Evolutionary conservation across 2,888 invertebrate species (phyloP).

Genomic region (Rutpela maculata): DNA sequence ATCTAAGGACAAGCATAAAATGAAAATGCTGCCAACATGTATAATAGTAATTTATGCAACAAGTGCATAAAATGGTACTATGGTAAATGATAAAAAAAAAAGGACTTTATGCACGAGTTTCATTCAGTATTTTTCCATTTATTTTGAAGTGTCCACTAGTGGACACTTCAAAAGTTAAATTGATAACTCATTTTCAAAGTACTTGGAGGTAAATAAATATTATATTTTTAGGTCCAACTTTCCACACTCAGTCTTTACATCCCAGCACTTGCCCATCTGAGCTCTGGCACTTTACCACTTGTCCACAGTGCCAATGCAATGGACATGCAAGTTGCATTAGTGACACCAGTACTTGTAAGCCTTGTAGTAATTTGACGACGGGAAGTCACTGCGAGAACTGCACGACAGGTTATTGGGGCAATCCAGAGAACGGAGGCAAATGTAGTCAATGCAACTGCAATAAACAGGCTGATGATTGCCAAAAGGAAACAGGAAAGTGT

Average conservation of each 20-base stretch:
- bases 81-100: no score
- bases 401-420: slow-evolving; percentile 91
- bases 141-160: no score
- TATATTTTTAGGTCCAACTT: slow-evolving; percentile 68
- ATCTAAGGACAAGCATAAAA: no score
- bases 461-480: slow-evolving; percentile 93
- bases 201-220: neutral
- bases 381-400: slow-evolving; percentile 93
- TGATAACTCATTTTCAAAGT: neutral
- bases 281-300: slow-evolving; percentile 96
- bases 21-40: no score
- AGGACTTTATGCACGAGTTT: no score
- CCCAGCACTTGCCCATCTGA: slow-evolving; percentile 80
- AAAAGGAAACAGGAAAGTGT: slow-evolving; percentile 94
- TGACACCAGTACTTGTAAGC: slow-evolving; percentile 84
- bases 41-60: no score
- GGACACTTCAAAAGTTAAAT: neutral
- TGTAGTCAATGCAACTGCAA: slow-evolving; percentile 97
- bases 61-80: no score
- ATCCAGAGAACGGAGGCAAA: slow-evolving; percentile 94
- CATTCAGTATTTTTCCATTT: no score
- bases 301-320: slow-evolving; percentile 96
- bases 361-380: slow-evolving; percentile 89
- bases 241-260: slow-evolving; percentile 75
- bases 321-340: slow-evolving; percentile 91